Evolutionary conservation across 53 echinoderm and acorn worm species (phyloP), one percentile per base, ranked within the genome.

Genomic region (Stichopus horrens): DNA sequence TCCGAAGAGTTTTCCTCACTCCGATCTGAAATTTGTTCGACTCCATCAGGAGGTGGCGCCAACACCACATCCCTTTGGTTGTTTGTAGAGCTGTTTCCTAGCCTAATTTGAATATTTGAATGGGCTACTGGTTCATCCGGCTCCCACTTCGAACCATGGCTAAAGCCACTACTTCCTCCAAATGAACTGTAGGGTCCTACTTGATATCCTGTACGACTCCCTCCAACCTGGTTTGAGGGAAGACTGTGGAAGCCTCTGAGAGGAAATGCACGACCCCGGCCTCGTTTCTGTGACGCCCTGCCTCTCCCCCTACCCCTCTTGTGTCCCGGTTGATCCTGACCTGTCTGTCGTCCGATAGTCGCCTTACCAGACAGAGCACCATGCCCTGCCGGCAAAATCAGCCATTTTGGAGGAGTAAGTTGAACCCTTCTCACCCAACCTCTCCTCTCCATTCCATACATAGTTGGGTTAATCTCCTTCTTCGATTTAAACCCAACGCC

Each of bases 391-490:
- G 82, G 90, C 18, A 94, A 93, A 20, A 96, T 90, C 13, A 95
- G 85, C 97, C 97, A 97, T 51, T 91, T 82, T 5, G 97, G 97
- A 8, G 97, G 97, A 3, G 91, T 88, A 13, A 94, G 90, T 10
- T 91, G 92, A 55, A 97, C 97, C 90, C 95, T 97, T 14, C 91
- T 57, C 1, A 94, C 94, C 66, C 91, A 89, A 19, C 91, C 93
- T 73, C 90, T 88, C 79, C 92, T 97, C 75, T 96, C 95, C 94
- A 95, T 91, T 21, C 88, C 86, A 60, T 94, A 97, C 23, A 97
- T 79, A 11, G 93, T 97, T 5, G 95, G 95, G 83, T 97, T 97
- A 76, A 97, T 95, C 67, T 95, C 95, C 57, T 92, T 95, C 60
- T 94, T 94, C 90, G 87, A 88, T 9, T 89, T 91, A 4, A 89